phyloP scores from a whole-genome alignment of 2,888 invertebrate species.

The Bellardia bayeri region DNA sequence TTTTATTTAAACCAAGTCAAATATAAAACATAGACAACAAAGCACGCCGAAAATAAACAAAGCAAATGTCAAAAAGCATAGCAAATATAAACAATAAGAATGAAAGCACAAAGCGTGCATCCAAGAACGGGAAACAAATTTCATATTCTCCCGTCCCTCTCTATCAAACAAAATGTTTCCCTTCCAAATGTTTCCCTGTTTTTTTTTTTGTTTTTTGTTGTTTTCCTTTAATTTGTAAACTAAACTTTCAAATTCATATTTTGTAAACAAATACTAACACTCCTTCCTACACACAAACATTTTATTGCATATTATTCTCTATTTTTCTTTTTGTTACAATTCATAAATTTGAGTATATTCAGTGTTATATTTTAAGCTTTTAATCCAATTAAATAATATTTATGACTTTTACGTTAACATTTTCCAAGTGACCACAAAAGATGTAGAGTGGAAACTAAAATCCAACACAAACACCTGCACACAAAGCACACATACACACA shows the following conservation, averaged over 20 bases:
- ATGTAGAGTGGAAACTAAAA: slow-evolving; percentile 47
- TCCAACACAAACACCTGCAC: slow-evolving; percentile 9
- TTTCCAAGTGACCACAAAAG: slow-evolving; percentile 70
- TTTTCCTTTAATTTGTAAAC: neutral
- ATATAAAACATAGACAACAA: too few species aligned
- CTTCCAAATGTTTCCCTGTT: too few species aligned
- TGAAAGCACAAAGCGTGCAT: too few species aligned
- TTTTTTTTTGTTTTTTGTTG: too few species aligned
- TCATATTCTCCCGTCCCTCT: too few species aligned
- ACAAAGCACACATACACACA: neutral
- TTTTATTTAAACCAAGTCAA: too few species aligned
- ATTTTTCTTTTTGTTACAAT: slow-evolving; percentile 3
- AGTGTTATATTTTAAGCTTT: slow-evolving; percentile 65
- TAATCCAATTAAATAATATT: slow-evolving; percentile 72
- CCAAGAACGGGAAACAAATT: too few species aligned
- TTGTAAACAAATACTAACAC: neutral
- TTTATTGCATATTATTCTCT: neutral
- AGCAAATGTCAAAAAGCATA: too few species aligned
- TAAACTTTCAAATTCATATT: slow-evolving; percentile 16
- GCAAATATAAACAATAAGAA: too few species aligned
- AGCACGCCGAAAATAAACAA: too few species aligned
- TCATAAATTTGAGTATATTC: slow-evolving; percentile 64
- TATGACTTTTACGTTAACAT: slow-evolving; percentile 68
- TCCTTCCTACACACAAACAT: neutral
- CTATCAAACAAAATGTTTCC: too few species aligned